Percentiles rank a stretch among this genome's conserved stretches.
Evolutionary conservation across 2,888 invertebrate genomes (phyloP).

Genomic region (Ectobius pallidus): DNA sequence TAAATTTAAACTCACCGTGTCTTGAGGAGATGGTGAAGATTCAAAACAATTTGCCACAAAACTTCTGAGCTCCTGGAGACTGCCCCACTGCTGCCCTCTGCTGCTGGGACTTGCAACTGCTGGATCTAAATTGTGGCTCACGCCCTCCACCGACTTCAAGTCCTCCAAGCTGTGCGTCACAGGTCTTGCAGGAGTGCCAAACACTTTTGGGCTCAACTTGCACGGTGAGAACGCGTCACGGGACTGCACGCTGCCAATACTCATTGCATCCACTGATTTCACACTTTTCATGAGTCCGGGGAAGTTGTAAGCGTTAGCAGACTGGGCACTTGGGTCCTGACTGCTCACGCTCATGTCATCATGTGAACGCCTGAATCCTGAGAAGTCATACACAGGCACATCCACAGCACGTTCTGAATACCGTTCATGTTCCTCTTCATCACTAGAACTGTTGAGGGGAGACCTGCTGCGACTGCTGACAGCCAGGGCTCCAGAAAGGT

Average conservation of each 20-base stretch:
- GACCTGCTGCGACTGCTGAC: conserved; percentile 46
- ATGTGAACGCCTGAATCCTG: conserved; percentile 36
- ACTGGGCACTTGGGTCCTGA: conserved; percentile 24
- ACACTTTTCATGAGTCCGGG: conserved; percentile 30
- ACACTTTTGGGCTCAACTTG: conserved; percentile 71
- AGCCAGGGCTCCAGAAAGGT: conserved; percentile 31
- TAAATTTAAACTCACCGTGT: conserved; percentile 35
- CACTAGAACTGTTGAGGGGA: conserved; percentile 48
- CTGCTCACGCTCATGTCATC: conserved; percentile 49
- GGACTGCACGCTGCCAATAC: conserved; percentile 37
- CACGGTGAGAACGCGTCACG: conserved; percentile 53
- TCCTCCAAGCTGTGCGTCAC: conserved; percentile 54
- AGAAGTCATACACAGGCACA: conserved; percentile 49
- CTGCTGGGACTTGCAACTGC: conserved; percentile 18
- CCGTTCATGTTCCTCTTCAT: conserved; percentile 43
- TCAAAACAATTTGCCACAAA: conserved; percentile 50
- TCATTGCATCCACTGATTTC: conserved; percentile 39
- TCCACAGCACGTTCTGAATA: conserved; percentile 54
- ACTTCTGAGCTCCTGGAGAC: conserved; percentile 67
- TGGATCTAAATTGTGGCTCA: conserved; percentile 4
- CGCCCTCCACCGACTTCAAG: conserved; percentile 50
- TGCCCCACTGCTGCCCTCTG: conserved; percentile 60
- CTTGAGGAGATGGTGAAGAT: conserved; percentile 32
- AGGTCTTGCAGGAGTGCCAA: conserved; percentile 56
- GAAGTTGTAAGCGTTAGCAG: background rate